Evolutionary conservation across 2,113 vertebrate genomes (phyloP).

Genomic region (Gasterosteus aculeatus): DNA sequence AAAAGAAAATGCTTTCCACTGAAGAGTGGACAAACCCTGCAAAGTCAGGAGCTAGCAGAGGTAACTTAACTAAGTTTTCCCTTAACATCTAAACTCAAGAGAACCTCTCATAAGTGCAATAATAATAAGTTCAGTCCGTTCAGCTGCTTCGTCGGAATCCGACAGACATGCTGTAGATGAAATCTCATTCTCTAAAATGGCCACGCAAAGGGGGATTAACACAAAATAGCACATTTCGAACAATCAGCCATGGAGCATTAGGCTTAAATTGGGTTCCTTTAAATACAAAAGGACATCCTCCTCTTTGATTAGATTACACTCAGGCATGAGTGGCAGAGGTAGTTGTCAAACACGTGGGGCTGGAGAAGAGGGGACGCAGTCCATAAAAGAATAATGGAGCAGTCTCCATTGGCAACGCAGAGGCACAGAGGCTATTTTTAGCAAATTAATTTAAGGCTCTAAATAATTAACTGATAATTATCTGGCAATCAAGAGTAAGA

Average conservation of each 20-base stretch:
- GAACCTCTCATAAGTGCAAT: background rate
- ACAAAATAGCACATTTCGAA: slow-evolving; percentile 27
- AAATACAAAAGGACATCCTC: slow-evolving; percentile 47
- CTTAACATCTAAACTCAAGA: background rate
- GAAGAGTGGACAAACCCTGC: slow-evolving; percentile 19
- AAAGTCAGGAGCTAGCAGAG: slow-evolving; percentile 1
- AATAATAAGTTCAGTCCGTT: background rate
- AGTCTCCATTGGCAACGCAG: slow-evolving; percentile 75
- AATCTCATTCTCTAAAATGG: slow-evolving; percentile 9
- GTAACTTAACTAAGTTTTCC: background rate
- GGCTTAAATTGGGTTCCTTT: slow-evolving; percentile 39
- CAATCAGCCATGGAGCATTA: slow-evolving; percentile 30
- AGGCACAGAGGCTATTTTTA: slow-evolving; percentile 81
- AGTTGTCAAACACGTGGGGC: slow-evolving; percentile 42
- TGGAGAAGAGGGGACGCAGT: slow-evolving; percentile 20
- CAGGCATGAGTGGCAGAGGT: slow-evolving; percentile 64
- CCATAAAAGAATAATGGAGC: slow-evolving; percentile 68
- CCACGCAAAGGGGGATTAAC: slow-evolving; percentile 17
- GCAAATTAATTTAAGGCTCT: slow-evolving; percentile 85
- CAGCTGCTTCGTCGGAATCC: background rate
- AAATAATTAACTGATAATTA: slow-evolving; percentile 89
- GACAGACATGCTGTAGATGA: slow-evolving; percentile 5
- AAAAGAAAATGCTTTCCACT: slow-evolving; percentile 39
- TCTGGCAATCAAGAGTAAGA: slow-evolving; percentile 84
- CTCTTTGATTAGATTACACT: slow-evolving; percentile 69